These are phyloP conservation scores for Apodemus sylvaticus DNA, from an alignment of 2,113 vertebrate species.

Conservation along the genomic window DNA sequence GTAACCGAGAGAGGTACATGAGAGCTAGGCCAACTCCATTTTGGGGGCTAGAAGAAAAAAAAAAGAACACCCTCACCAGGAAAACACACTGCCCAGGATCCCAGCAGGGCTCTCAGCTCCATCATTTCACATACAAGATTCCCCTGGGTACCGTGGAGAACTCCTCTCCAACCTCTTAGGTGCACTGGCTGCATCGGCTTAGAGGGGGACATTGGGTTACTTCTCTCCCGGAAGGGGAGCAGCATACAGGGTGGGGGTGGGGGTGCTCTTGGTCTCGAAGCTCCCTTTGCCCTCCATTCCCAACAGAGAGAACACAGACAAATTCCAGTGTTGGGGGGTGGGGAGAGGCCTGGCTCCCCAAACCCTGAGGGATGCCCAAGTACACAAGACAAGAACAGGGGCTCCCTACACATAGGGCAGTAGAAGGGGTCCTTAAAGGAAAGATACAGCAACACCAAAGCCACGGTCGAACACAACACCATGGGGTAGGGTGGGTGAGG, in stretches of 20 bases:
- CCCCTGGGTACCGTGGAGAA: conserved; percentile 18
- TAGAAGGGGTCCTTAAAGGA: conserved; percentile 67
- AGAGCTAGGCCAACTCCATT: conserved; percentile 10
- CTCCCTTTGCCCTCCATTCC: not conserved
- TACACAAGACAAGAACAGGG: conserved; percentile 82
- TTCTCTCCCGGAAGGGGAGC: conserved; percentile 58
- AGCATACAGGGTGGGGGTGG: conserved; percentile 28
- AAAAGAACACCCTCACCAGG: conserved; percentile 31
- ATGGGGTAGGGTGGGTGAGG: conserved; percentile 57
- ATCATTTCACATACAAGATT: not conserved
- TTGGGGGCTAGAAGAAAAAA: not conserved
- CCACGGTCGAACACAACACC: conserved; percentile 86
- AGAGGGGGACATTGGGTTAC: not conserved
- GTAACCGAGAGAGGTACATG: not conserved
- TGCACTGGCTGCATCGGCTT: not conserved
- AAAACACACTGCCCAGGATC: conserved; percentile 3
- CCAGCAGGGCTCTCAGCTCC: not conserved
- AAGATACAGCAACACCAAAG: conserved; percentile 84
- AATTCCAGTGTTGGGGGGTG: conserved; percentile 85
- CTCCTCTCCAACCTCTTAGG: not conserved
- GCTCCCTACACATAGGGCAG: conserved; percentile 82
- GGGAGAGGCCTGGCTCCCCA: conserved; percentile 58
- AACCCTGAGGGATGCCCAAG: conserved; percentile 73
- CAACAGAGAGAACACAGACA: conserved; percentile 81
- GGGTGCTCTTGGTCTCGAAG: not conserved